phyloP scores from a whole-genome alignment of 2,888 invertebrate species.

The Drosophila kuntzei region DNA sequence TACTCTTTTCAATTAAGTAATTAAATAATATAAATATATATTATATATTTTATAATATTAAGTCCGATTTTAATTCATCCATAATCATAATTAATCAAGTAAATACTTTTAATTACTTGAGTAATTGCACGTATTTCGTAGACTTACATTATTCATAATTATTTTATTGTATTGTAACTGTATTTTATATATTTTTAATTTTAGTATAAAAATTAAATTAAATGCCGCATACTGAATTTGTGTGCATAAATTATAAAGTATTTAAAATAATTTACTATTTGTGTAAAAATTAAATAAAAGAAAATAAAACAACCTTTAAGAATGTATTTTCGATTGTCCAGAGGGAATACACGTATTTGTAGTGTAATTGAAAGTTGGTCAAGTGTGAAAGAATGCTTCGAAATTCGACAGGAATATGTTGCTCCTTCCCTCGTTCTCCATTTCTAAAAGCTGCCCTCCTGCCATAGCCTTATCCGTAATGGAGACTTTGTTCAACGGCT shows the following conservation, averaged over 20 bases:
- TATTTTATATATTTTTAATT: too few species aligned
- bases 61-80: too few species aligned
- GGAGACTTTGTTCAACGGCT: slow-evolving; percentile 61
- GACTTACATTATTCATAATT: too few species aligned
- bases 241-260: too few species aligned
- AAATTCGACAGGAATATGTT: slow-evolving; percentile 36
- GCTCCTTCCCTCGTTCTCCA: background rate
- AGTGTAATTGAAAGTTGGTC: slow-evolving; percentile 79
- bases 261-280: background rate
- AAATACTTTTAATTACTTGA: background rate
- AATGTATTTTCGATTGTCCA: background rate
- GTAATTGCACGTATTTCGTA: too few species aligned
- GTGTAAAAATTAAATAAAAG: background rate
- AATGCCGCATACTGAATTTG: too few species aligned
- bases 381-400: slow-evolving; percentile 64
- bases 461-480: slow-evolving; percentile 27
- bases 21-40: background rate
- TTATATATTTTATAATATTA: too few species aligned
- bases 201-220: too few species aligned
- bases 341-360: slow-evolving; percentile 21
- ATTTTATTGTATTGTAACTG: too few species aligned
- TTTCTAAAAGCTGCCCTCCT: slow-evolving; percentile 4
- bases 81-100: too few species aligned
- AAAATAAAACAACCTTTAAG: background rate
- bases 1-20: slow-evolving; percentile 12